Percentiles rank a stretch among this genome's conserved stretches.
Conservation (phyloP, 2,888 invertebrate genomes). For the Himalopsyche japonica region DNA sequence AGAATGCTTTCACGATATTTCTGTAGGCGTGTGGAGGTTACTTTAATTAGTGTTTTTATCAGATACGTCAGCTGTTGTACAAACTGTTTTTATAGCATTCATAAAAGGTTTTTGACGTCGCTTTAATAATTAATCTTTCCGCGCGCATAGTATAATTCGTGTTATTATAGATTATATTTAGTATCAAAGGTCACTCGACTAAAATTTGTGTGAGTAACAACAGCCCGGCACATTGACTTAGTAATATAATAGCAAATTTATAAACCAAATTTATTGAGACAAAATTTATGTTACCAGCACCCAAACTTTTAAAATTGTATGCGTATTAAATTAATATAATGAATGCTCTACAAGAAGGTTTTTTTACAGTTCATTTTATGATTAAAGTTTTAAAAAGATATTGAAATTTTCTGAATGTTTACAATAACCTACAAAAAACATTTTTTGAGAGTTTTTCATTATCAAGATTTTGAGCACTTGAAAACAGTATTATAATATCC, state of each 20-base stretch:
- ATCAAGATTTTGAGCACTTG: too few relatives aligned
- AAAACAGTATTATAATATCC: too few relatives aligned
- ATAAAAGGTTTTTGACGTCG: background rate
- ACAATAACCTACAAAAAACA: too few relatives aligned
- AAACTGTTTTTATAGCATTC: background rate
- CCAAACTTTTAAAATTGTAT: too few relatives aligned
- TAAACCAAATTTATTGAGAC: background rate
- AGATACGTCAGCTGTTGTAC: background rate
- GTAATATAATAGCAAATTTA: background rate
- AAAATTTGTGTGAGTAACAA: background rate
- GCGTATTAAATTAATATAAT: too few relatives aligned
- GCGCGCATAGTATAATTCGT: background rate
- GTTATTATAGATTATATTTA: background rate
- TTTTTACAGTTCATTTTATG: too few relatives aligned
- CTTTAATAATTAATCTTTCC: background rate
- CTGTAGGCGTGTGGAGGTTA: background rate
- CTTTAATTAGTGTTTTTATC: background rate
- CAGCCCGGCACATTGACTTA: background rate
- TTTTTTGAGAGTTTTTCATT: too few relatives aligned
- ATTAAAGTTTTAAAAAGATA: too few relatives aligned
- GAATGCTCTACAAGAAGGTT: too few relatives aligned
- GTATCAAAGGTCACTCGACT: background rate
- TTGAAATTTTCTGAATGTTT: too few relatives aligned
- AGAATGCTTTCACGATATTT: background rate
- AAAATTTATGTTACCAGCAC: too few relatives aligned